Evolutionary conservation across 1,140 invertebrate species (phyloP), one percentile per base, ranked within the genome.

Genomic region (Panulirus ornatus): DNA sequence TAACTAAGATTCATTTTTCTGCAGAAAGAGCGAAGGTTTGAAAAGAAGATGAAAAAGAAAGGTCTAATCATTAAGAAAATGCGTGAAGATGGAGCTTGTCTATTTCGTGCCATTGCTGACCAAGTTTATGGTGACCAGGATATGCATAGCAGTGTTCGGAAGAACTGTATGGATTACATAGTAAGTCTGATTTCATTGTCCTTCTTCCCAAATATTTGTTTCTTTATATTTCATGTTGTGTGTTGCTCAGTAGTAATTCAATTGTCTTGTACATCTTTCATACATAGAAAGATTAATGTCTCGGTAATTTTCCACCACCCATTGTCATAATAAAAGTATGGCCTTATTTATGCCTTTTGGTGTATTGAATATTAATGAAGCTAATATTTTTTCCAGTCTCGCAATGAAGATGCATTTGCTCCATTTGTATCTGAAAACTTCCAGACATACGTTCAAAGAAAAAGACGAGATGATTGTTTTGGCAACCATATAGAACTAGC

Each of bases 401-500:
- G 97, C 93, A 99, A 99, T 94, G 95, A 95, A 71, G 98, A 98
- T 93, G 98, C 98, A 93, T 99, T 97, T 94, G 97, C 96, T n/a
- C 97, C 97, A 92, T 99, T 98, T 94, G 96, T 99, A 27, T 98
- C 98, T 1, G 98, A 99, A 94, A 97, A 98, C 94, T 98, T 99
- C 93, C 96, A 96, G 78, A 96, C 96, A 34, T 99, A 99, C 93
- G 95, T 99, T 22, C 96, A 96, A 93, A 95, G 98, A 34, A 97
- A 97, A 94, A 94, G 97, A 11, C 94, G 95, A 87, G 96, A 96
- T 91, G 95, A 96, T 93, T 97, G 97, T 71, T 98, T 98, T 94
- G 98, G 98, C 58, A 99, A 99, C 94, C 98, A 99, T 94, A 96
- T 99, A 92, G 98, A 99, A 94, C 97, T 99, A 93, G 98, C 99